Evolutionary conservation across 2,888 invertebrate genomes (phyloP).

Genomic region (Sycophila texana): DNA sequence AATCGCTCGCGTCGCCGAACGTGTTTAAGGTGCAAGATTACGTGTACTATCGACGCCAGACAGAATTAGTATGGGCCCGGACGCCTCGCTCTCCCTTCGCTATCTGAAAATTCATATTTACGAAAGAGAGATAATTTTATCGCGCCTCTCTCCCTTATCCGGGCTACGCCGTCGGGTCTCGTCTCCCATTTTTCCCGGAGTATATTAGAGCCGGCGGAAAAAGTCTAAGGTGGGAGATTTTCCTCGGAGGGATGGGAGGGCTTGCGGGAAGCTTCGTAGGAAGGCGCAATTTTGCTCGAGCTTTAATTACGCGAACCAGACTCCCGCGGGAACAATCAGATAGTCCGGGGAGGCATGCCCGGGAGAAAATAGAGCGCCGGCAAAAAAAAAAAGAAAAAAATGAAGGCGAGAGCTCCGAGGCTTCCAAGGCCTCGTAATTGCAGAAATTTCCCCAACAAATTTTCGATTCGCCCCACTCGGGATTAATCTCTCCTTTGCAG

Average conservation of each 20-base stretch:
- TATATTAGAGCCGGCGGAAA: background rate
- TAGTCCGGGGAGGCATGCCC: constrained; percentile 23
- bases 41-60: too few relatives aligned
- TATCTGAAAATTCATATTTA: constrained; percentile 23
- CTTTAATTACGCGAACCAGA: constrained; percentile 48
- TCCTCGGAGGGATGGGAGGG: background rate
- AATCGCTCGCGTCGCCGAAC: too few relatives aligned
- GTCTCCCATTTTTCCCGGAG: background rate
- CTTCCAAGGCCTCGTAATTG: constrained; percentile 61
- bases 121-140: constrained; percentile 50
- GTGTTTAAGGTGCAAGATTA: too few relatives aligned
- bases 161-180: background rate
- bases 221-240: background rate
- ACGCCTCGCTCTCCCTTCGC: background rate
- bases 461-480: constrained; percentile 61
- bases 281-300: constrained; percentile 47
- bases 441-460: constrained; percentile 68
- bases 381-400: background rate
- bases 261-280: background rate
- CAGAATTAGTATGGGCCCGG: background rate
- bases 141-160: constrained; percentile 23
- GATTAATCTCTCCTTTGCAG: background rate
- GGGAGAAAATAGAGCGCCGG: constrained; percentile 26
- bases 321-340: constrained; percentile 50
- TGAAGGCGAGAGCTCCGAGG: constrained; percentile 1